These are phyloP conservation scores for Microcebus tavaratra DNA, from an alignment of 2,113 vertebrate species.

Conservation along the genomic window DNA sequence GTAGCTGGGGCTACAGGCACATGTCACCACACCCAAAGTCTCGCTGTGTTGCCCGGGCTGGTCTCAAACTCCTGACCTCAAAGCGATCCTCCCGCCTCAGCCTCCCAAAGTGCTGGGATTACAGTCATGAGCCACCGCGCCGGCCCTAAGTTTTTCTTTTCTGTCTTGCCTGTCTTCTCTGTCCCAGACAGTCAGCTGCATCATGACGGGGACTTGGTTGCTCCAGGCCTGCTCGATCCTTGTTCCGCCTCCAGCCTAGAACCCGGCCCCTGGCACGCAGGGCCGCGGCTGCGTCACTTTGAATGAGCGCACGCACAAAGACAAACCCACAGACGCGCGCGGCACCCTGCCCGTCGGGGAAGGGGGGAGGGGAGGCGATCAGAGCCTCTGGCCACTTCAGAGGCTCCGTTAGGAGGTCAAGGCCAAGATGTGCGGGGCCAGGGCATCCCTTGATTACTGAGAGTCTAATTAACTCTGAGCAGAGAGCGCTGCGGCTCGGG, in stretches of 20 bases:
- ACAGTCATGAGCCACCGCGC: too few relatives aligned
- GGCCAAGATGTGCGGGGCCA: slow-evolving; percentile 70
- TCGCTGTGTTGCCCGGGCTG: too few relatives aligned
- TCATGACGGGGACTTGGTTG: not conserved
- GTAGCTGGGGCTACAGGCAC: too few relatives aligned
- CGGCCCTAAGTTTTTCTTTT: too few relatives aligned
- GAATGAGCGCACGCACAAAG: not conserved
- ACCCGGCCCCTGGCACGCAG: not conserved
- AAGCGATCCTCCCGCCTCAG: too few relatives aligned
- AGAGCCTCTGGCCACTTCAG: not conserved
- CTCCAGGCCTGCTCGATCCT: not conserved
- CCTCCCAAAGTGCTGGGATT: too few relatives aligned
- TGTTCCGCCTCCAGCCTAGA: not conserved
- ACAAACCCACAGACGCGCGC: not conserved
- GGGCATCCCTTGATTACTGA: slow-evolving; percentile 74
- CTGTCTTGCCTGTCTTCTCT: not conserved
- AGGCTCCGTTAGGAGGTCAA: slow-evolving; percentile 62
- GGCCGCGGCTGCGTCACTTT: fast-evolving
- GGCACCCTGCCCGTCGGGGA: not conserved
- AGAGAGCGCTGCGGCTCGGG: slow-evolving; percentile 54
- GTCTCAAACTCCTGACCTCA: too few relatives aligned
- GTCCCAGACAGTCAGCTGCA: not conserved
- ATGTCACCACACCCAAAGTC: too few relatives aligned
- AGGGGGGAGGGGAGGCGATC: not conserved
- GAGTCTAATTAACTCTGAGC: slow-evolving; percentile 81